Evolutionary conservation across 2,888 invertebrate genomes (phyloP), one percentile per base, ranked within the genome.

Genomic region (Tachina lurida): DNA sequence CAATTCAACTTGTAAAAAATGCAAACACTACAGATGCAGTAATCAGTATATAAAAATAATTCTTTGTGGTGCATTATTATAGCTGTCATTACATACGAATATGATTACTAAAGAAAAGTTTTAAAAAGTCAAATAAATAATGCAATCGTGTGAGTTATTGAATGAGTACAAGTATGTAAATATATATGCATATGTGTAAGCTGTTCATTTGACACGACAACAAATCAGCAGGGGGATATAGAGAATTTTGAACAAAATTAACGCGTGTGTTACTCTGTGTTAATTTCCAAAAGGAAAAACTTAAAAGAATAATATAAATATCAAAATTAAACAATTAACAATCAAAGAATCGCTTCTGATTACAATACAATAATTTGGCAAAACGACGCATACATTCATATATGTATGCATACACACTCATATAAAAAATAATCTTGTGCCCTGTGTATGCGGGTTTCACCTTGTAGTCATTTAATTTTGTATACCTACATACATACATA

Each of bases 201-300:
- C 63, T 71, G 67, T 31, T 74, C 82, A 82, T 83, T 75, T 86
- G 86, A 86, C 86, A 86, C 86, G 86, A 86, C 86, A 79, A n/a
- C 86, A 83, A 49, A 68, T 68, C 85, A 76, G 70, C 71, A 67
- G 83, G 79, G 84, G 76, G 60, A 81, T 70, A 68, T 4, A 13
- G n/a, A 75, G 75, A 68, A 68, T 67, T 73, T 45, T 31, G 15
- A 71, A 54, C 17, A 76, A 76, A 73, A 60, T 31, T 22, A 71
- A 74, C 71, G 71, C 65, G 80, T 62, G 75, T 78, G 75, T 70
- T 71, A 22, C 31, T 31, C 31, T 31, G 31, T 15, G 62, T 73
- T 76, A 31, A 70, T 58, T 54, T 31, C 15, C 49, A 62, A 54
- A 31, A 22, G 2, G 45, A 63, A 75, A 70, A 65, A 49, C 19